Percentiles rank a stretch among this genome's conserved stretches.
Evolutionary conservation across 1,140 invertebrate species (phyloP).

Genomic region (Bombus waltoni): DNA sequence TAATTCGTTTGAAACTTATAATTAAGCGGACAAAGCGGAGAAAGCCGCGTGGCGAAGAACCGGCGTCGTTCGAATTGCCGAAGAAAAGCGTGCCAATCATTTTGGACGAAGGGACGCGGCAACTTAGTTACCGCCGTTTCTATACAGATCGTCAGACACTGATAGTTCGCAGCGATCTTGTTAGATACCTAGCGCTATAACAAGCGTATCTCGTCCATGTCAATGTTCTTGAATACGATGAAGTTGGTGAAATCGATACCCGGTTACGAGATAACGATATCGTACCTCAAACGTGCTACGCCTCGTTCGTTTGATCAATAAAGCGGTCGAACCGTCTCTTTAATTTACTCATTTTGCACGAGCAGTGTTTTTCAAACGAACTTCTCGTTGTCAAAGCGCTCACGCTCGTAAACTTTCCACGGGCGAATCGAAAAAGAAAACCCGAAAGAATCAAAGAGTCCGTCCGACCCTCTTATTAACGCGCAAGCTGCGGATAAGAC

Average conservation of each 20-base stretch:
- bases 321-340: background rate
- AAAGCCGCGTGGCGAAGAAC: background rate
- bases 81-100: background rate
- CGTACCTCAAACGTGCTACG: too few species aligned
- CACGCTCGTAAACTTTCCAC: too few species aligned
- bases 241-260: background rate
- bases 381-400: too few species aligned
- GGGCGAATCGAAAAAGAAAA: background rate
- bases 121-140: background rate
- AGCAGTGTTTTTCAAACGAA: too few species aligned
- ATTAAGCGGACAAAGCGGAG: background rate
- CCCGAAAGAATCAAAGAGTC: background rate
- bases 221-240: background rate
- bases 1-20: background rate
- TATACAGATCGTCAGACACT: background rate
- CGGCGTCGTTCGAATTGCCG: background rate
- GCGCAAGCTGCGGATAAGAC: background rate
- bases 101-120: too few species aligned
- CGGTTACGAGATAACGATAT: background rate
- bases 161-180: background rate
- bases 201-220: background rate
- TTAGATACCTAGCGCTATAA: background rate
- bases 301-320: background rate
- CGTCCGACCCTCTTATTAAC: background rate
- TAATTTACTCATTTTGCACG: too few species aligned